Evolutionary conservation across 1,140 invertebrate genomes (phyloP), one percentile per base, ranked within the genome.

Genomic region (Tetragnatha versicolor): DNA sequence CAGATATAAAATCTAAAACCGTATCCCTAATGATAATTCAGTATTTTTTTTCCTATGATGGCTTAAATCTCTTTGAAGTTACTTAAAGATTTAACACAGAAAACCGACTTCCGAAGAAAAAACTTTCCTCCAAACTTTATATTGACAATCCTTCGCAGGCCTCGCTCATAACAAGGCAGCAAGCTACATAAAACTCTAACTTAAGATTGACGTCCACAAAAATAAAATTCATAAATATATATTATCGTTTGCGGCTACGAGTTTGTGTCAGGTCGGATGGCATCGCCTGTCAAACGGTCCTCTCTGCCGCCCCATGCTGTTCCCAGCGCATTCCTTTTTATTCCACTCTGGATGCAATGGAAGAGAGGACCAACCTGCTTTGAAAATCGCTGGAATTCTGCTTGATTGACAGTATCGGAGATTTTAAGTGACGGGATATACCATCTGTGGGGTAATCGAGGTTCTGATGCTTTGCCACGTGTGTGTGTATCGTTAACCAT

Each of bases 201-300:
- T 66, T 47, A n/a, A 49, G 63, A 66, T 66, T 66, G 63, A 66
- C 63, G 42, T 22, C 12, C 12, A 53, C 12, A 29, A 42, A 63
- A 66, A 66, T 66, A 66, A 66, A 66, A 66, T 66, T 66, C 63
- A 66, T 66, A 66, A 66, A 66, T 66, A 66, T 66, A 66, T 66
- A 66, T 66, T 66, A 66, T 66, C 63, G 63, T 47, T 66, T 33
- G 42, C 39, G 27, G 39, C 63, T 45, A 49, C 42, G 14, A 66
- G 63, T 66, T 66, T 66, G 42, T 66, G 63, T 66, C 63, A 49
- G 63, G 9, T 49, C 29, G 25, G 27, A 49, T 33, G 20, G 49
- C 49, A 61, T 66, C 63, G 22, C 63, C 42, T 49, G 63, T 66
- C 63, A 66, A 20, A 49, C 12, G 25, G 29, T 25, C 25, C 25